Percentiles rank a stretch among this genome's conserved stretches.
Conservation (phyloP, 2,113 vertebrate genomes). For the Poeciliopsis retropinna region DNA sequence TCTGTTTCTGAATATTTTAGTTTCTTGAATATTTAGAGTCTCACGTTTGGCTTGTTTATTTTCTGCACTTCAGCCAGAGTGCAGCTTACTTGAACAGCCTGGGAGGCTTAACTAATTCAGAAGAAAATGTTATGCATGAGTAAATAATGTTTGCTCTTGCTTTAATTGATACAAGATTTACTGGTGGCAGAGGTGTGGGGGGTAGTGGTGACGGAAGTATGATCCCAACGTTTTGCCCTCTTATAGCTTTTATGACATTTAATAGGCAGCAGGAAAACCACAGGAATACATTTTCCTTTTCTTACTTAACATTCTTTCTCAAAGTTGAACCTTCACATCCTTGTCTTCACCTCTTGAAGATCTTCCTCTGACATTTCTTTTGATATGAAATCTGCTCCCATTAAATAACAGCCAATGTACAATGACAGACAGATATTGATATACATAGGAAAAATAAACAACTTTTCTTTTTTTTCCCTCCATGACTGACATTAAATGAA, state of each 20-base stretch:
- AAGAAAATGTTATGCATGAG: constrained; percentile 35
- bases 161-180: constrained; percentile 21
- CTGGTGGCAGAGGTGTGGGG: background rate
- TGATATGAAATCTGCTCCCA: no score
- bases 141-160: constrained; percentile 14
- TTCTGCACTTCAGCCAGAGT: constrained; percentile 38
- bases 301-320: background rate
- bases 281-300: background rate
- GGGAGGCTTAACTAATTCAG: constrained; percentile 28
- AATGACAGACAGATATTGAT: no score
- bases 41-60: constrained; percentile 64
- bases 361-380: no score
- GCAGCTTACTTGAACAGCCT: constrained; percentile 30
- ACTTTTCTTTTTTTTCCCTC: no score
- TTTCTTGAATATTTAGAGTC: constrained; percentile 46
- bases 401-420: no score
- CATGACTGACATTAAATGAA: no score
- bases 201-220: background rate
- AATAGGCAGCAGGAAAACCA: background rate
- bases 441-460: no score
- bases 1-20: constrained; percentile 37
- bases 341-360: background rate
- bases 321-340: background rate
- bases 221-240: constrained; percentile 2
- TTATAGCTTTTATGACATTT: constrained; percentile 29